A percentile compares a stretch with the other conserved stretches of the same genome.
These are phyloP conservation scores for Lymantria dispar DNA, from an alignment of 2,888 invertebrate species.

Conservation along the genomic window DNA sequence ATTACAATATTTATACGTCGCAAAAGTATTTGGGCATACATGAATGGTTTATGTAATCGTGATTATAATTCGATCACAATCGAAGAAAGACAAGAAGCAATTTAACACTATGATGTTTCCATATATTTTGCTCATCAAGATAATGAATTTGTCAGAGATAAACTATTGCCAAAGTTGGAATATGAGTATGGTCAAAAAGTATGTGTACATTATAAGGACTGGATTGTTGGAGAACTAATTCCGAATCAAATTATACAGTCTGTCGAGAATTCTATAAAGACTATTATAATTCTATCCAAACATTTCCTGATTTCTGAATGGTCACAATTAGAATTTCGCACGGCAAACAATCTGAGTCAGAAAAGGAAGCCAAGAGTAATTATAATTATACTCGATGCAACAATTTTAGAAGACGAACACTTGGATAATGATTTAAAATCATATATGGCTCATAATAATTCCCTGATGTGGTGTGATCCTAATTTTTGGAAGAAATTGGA, in stretches of 20 bases:
- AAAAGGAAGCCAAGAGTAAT: not conserved
- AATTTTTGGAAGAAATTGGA: not conserved
- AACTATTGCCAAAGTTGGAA: not conserved
- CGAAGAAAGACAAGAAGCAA: too few species aligned
- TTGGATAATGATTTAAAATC: not conserved
- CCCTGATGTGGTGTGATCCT: not conserved
- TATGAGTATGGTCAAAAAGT: not conserved
- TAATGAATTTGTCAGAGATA: not conserved
- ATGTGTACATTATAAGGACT: conserved; percentile 1
- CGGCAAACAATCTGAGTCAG: not conserved
- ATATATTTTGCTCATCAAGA: not conserved
- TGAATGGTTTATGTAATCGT: too few species aligned
- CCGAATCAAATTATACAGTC: not conserved
- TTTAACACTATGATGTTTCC: not conserved
- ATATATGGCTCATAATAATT: not conserved
- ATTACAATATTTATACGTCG: too few species aligned
- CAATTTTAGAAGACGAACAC: not conserved
- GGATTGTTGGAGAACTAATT: not conserved
- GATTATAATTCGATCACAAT: too few species aligned
- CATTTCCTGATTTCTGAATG: not conserved
- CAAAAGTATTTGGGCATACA: too few species aligned
- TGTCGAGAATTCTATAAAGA: not conserved
- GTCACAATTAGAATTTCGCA: not conserved
- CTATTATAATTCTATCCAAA: not conserved
- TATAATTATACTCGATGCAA: not conserved